phyloP scores from a whole-genome alignment of 2,888 invertebrate species.

The Frankliniella intonsa region DNA sequence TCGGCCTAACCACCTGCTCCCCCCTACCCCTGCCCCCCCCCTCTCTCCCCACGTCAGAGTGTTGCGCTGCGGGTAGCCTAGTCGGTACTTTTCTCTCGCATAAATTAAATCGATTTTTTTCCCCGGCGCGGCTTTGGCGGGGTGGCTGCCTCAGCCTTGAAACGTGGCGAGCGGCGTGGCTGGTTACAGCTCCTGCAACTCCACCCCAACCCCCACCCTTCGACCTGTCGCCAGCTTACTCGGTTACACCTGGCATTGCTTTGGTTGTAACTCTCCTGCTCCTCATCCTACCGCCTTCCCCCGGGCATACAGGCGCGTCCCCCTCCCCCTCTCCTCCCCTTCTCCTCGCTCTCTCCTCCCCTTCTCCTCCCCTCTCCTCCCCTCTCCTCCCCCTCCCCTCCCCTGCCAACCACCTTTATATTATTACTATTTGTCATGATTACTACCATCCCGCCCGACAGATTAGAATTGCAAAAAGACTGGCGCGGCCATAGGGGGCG shows the following conservation, averaged over 20 bases:
- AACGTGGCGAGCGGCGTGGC: background rate
- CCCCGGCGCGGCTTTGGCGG: background rate
- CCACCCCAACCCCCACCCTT: background rate
- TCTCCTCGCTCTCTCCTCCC: too few species aligned
- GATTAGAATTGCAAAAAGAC: slow-evolving; percentile 16
- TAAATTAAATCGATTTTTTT: slow-evolving; percentile 26
- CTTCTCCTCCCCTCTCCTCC: too few species aligned
- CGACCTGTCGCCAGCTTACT: background rate
- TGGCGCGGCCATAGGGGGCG: slow-evolving; percentile 42
- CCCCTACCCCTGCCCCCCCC: background rate
- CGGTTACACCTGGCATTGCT: too few species aligned
- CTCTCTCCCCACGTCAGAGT: background rate
- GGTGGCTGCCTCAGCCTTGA: background rate
- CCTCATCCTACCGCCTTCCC: background rate
- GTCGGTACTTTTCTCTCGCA: background rate
- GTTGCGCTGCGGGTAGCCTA: background rate
- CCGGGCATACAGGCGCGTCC: background rate
- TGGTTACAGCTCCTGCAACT: too few species aligned
- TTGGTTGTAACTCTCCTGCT: background rate
- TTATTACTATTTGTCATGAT: background rate
- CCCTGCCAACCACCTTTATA: background rate
- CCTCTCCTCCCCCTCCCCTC: too few species aligned
- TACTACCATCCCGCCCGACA: background rate
- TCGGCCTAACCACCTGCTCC: slow-evolving; percentile 13
- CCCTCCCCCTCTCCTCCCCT: background rate